A percentile compares a stretch with the other conserved stretches of the same genome.
phyloP scores from a whole-genome alignment of 2,888 invertebrate species.

The Masnerella sp. region DNA sequence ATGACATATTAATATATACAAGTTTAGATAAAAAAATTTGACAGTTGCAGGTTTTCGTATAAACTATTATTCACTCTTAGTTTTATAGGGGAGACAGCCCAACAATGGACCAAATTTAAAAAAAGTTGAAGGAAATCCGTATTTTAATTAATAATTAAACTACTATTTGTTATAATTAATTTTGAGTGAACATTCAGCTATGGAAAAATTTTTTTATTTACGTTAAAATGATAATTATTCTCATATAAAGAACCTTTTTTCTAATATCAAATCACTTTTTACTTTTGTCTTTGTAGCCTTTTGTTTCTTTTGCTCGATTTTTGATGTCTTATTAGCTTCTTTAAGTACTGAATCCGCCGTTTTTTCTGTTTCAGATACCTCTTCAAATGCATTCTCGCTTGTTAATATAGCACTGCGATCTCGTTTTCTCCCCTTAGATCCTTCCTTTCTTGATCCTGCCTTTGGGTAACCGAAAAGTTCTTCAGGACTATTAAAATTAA shows the following conservation, averaged over 20 bases:
- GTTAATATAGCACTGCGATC: slow-evolving; percentile 30
- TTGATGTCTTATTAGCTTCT: background rate
- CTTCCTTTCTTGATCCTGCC: slow-evolving; percentile 33
- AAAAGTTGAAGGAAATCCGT: background rate
- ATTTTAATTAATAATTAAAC: background rate
- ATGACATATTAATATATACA: too few species aligned
- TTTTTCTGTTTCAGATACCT: background rate
- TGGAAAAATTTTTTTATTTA: background rate
- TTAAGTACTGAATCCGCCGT: background rate
- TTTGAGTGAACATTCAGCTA: background rate
- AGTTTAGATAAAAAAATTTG: too few species aligned
- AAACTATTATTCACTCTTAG: too few species aligned
- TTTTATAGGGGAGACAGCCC: slow-evolving; percentile 1
- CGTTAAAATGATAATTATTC: slow-evolving; percentile 1
- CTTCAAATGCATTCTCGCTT: background rate
- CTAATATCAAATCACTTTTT: background rate
- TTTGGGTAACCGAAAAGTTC: slow-evolving; percentile 29
- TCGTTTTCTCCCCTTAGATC: slow-evolving; percentile 26
- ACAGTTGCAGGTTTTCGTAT: too few species aligned
- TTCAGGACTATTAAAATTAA: slow-evolving; percentile 13
- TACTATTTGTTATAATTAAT: background rate
- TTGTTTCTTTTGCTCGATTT: background rate
- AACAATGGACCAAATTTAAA: slow-evolving; percentile 2
- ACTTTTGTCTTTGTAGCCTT: background rate
- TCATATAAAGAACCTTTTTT: background rate